Base-by-base conservation (phyloP, 1,140 invertebrate species). In the Sycophila sp. region DNA sequence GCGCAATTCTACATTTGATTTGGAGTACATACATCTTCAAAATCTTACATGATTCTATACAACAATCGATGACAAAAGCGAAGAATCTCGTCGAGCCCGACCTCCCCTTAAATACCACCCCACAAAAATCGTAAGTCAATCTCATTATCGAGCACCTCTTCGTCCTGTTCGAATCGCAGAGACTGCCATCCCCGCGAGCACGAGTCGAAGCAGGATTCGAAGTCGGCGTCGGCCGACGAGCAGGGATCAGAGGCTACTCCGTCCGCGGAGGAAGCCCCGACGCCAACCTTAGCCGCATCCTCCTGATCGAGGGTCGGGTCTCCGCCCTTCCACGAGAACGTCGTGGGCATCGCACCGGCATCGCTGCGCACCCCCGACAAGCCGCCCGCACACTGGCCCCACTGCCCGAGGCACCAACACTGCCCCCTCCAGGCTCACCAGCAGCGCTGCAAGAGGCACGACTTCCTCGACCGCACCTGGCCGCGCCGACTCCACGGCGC, bases 371-470 rank as follows among this genome's bases (percentile, higher is more conserved):
- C 69, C 67, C n/a, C n/a, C 75, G 17, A 38, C 75, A 2, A 80
- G 78, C n/a, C n/a, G n/a, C n/a, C n/a, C n/a, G n/a, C n/a, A n/a
- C 64, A 74, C n/a, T 75, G 77, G 7, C 81, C 78, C 32, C 75
- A 72, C 5, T 83, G 81, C 56, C 75, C 72, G 0, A 78, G 78
- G 45, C 82, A 85, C 45, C n/a, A n/a, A n/a, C n/a, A n/a, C n/a
- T n/a, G 77, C 77, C 1, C 79, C 51, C 65, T 75, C 13, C 72
- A 73, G 26, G n/a, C n/a, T n/a, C n/a, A n/a, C n/a, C 19, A 22
- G 1, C 11, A 38, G 26, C 19, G 34, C 11, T 40, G 56, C 26
- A 13, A 38, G 11, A 8, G 22, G 0, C 13, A 53, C 53, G 36
- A 64, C 72, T 71, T 77, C 78, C 15, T 72, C 73, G 71, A 77